These are phyloP conservation scores for Rousettus leschenaultii DNA, from an alignment of 2,113 vertebrate species.

Conservation along the genomic window DNA sequence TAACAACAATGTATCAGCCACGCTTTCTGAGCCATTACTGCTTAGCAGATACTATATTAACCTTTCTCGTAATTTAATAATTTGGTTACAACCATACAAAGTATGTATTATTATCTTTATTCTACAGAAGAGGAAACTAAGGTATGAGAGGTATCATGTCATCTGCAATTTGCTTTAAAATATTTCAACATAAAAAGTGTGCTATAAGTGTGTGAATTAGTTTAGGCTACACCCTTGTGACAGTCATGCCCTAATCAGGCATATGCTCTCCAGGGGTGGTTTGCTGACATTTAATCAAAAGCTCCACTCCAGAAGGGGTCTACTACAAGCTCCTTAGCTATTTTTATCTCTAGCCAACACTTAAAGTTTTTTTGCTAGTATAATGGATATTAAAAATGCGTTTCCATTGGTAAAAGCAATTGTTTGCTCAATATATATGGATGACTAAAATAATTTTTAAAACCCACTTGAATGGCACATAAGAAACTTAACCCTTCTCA, in stretches of 20 bases:
- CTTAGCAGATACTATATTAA: neutral
- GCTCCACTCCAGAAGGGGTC: neutral
- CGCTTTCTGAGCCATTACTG: neutral
- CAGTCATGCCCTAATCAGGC: neutral
- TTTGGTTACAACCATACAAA: neutral
- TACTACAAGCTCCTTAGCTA: neutral
- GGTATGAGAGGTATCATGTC: neutral
- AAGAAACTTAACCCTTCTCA: neutral
- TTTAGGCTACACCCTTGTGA: neutral
- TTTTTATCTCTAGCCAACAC: constrained; percentile 28
- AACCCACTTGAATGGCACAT: neutral
- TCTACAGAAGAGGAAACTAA: neutral
- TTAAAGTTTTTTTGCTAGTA: constrained; percentile 3
- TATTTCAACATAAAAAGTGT: neutral
- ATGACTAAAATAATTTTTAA: neutral
- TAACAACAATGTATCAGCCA: neutral
- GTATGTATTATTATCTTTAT: neutral
- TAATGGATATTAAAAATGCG: neutral
- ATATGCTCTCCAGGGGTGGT: neutral
- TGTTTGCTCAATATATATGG: neutral
- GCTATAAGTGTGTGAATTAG: neutral
- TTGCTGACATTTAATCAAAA: constrained; percentile 8
- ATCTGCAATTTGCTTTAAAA: neutral
- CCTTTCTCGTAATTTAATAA: neutral
- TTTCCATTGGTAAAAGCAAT: neutral